A percentile compares a stretch with the other conserved stretches of the same genome.
Conservation (phyloP, 37 sponge, comb jelly and placozoan species). For the Amphimedon queenslandica region DNA sequence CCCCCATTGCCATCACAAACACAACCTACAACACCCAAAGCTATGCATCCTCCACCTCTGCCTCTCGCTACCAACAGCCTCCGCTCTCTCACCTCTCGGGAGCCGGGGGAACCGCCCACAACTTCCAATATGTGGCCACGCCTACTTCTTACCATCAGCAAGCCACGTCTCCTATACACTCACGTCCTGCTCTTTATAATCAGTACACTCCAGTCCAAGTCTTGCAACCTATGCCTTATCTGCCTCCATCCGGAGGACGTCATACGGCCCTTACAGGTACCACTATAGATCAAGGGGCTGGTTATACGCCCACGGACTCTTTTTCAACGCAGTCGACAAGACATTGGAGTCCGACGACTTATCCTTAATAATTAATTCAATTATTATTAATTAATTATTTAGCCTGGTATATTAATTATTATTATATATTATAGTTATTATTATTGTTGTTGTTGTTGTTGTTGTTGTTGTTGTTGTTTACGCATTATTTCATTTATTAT, state of each 20-base stretch:
- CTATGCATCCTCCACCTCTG: slow-evolving; percentile 7
- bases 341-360: neutral
- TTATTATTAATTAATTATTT: neutral
- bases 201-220: slow-evolving; percentile 9
- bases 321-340: neutral
- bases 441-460: too few relatives aligned
- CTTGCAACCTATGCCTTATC: neutral
- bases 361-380: neutral
- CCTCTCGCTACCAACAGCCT: slow-evolving; percentile 10
- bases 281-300: neutral
- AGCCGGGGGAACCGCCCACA: too few relatives aligned
- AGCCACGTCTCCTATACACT: slow-evolving; percentile 6
- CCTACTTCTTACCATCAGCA: neutral
- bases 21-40: slow-evolving; percentile 1
- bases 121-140: slow-evolving; percentile 29
- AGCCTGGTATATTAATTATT: too few relatives aligned
- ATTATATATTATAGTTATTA: too few relatives aligned
- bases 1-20: neutral
- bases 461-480: too few relatives aligned
- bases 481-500: too few relatives aligned
- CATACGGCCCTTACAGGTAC: neutral
- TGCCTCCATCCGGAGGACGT: neutral
- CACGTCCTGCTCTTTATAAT: slow-evolving; percentile 1
- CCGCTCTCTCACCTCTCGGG: slow-evolving; percentile 21
- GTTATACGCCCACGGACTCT: neutral